Conservation (phyloP, 2,113 vertebrate species). For the Euleptes europaea region DNA sequence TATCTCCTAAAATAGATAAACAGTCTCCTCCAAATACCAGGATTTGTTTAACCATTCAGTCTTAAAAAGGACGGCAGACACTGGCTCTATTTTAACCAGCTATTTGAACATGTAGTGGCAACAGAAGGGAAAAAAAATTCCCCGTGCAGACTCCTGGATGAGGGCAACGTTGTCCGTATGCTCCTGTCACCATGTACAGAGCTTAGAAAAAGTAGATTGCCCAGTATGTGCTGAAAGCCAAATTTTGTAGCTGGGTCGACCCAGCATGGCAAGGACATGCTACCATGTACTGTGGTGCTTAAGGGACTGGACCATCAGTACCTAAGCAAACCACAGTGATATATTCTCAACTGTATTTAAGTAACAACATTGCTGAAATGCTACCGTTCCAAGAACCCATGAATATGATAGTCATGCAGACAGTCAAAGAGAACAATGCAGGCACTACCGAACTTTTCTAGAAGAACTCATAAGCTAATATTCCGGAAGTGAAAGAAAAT, state of each 20-base stretch:
- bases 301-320: not conserved
- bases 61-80: not conserved
- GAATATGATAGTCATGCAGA: rapidly evolving
- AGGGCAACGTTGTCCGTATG: not conserved
- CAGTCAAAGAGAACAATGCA: not conserved
- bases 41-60: not conserved
- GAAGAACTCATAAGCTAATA: not conserved
- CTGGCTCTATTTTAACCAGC: not conserved
- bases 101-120: not conserved
- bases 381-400: not conserved
- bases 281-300: not conserved
- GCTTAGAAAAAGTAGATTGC: not conserved
- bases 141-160: not conserved
- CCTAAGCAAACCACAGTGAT: not conserved
- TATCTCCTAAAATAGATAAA: not conserved
- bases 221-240: not conserved
- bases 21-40: not conserved
- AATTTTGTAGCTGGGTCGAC: not conserved
- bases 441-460: not conserved
- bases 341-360: not conserved
- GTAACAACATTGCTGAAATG: not conserved
- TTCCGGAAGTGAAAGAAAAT: not conserved
- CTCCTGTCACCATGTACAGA: not conserved
- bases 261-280: not conserved
- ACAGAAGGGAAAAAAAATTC: not conserved